Evolutionary conservation across 2,113 vertebrate species (phyloP).

Genomic region (Menidia beryllina): DNA sequence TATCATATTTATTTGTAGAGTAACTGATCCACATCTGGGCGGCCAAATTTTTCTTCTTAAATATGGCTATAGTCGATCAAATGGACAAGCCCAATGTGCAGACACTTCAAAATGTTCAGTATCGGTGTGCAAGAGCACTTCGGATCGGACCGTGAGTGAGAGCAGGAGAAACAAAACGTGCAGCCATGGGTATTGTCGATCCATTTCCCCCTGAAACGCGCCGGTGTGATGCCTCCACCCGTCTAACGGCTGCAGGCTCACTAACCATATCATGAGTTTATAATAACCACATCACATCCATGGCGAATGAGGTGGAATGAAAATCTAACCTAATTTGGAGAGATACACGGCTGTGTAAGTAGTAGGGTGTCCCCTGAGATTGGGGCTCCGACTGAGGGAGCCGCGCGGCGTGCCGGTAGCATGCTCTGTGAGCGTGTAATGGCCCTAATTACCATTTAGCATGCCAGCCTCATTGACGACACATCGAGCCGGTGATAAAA

Average conservation of each 20-base stretch:
- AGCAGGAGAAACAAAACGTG: conserved; percentile 32
- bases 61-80: no score
- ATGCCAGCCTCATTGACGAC: conserved; percentile 71
- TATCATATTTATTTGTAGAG: no score
- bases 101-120: background rate
- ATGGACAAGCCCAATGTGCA: background rate
- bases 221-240: conserved; percentile 57
- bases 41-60: no score
- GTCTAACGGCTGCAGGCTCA: conserved; percentile 62
- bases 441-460: conserved; percentile 81
- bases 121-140: conserved; percentile 5
- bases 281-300: conserved; percentile 77
- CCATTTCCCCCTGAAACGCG: conserved; percentile 52
- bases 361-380: conserved; percentile 72
- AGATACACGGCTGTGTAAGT: conserved; percentile 71
- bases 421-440: conserved; percentile 77
- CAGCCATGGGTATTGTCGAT: conserved; percentile 38
- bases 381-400: conserved; percentile 64
- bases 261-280: conserved; percentile 75
- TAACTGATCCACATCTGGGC: no score
- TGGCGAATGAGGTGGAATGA: conserved; percentile 72
- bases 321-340: conserved; percentile 79
- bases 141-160: background rate
- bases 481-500: conserved; percentile 66
- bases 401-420: conserved; percentile 58